Conservation (phyloP, 2,888 invertebrate genomes). For the Hemistola chrysoprasaria region DNA sequence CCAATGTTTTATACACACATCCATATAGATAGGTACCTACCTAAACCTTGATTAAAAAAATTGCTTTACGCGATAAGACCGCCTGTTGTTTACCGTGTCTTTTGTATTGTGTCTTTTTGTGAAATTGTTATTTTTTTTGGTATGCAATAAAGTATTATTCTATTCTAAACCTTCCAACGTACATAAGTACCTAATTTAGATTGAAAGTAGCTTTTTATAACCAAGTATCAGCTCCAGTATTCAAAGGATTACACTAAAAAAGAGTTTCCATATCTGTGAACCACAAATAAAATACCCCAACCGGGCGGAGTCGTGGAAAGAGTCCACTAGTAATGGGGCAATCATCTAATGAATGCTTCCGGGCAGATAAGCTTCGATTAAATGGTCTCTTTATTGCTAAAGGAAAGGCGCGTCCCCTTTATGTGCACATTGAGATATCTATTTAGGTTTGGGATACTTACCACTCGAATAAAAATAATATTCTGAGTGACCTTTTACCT, state of each 20-base stretch:
- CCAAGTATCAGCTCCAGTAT: too few relatives aligned
- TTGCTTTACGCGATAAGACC: too few relatives aligned
- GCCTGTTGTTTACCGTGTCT: too few relatives aligned
- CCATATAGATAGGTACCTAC: too few relatives aligned
- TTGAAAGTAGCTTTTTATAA: too few relatives aligned
- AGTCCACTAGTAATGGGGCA: slow-evolving; percentile 77
- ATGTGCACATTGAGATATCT: slow-evolving; percentile 75
- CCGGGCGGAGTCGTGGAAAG: slow-evolving; percentile 54
- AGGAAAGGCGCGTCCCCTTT: slow-evolving; percentile 77
- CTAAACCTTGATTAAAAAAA: too few relatives aligned
- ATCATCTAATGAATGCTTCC: slow-evolving; percentile 83
- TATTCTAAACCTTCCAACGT: too few relatives aligned
- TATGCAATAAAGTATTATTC: too few relatives aligned
- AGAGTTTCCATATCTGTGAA: slow-evolving; percentile 37
- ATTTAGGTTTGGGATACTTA: slow-evolving; percentile 51
- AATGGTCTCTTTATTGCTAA: slow-evolving; percentile 79
- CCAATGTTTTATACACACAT: too few relatives aligned
- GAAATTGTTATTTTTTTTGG: too few relatives aligned
- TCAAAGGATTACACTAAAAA: background rate
- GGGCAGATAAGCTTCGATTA: slow-evolving; percentile 81
- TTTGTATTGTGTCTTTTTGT: too few relatives aligned
- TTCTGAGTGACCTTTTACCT: slow-evolving; percentile 13
- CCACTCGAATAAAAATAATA: slow-evolving; percentile 37
- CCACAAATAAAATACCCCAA: slow-evolving; percentile 44
- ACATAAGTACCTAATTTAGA: too few relatives aligned